Conservation (phyloP, 2,888 invertebrate species). For the Phrixothrix hirtus region DNA sequence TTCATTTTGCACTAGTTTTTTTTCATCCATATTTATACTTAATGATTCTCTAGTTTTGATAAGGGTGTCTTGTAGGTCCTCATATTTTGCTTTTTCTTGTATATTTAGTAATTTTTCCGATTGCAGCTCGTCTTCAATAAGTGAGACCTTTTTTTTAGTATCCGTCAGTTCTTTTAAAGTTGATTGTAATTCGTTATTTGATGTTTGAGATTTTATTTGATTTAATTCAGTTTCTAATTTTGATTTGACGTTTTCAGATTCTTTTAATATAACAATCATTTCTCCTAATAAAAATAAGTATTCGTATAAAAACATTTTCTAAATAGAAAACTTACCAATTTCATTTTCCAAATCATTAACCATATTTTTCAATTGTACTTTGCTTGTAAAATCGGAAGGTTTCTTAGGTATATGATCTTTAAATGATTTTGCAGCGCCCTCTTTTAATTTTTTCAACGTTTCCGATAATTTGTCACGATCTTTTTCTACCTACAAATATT, state of each 20-base stretch:
- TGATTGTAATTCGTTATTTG: slow-evolving; percentile 48
- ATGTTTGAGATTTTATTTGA: slow-evolving; percentile 33
- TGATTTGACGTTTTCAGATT: slow-evolving; percentile 59
- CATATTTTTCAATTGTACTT: slow-evolving; percentile 78
- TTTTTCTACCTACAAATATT: slow-evolving; percentile 60
- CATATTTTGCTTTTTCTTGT: slow-evolving; percentile 60
- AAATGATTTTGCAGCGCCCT: slow-evolving; percentile 67
- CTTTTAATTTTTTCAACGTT: slow-evolving; percentile 67
- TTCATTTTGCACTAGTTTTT: slow-evolving; percentile 58
- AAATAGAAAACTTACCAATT: slow-evolving; percentile 62
- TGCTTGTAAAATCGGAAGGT: slow-evolving; percentile 72
- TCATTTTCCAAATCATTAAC: slow-evolving; percentile 87
- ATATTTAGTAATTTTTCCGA: slow-evolving; percentile 60
- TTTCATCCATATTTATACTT: slow-evolving; percentile 67
- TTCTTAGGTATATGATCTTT: slow-evolving; percentile 74
- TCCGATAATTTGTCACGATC: slow-evolving; percentile 69
- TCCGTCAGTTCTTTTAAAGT: slow-evolving; percentile 56
- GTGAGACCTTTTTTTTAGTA: slow-evolving; percentile 59
- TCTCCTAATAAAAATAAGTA: slow-evolving; percentile 56
- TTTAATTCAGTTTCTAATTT: slow-evolving; percentile 57
- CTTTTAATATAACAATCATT: slow-evolving; percentile 65
- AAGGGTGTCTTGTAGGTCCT: slow-evolving; percentile 57
- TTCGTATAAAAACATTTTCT: background rate
- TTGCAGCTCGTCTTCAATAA: slow-evolving; percentile 59
- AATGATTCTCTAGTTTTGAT: slow-evolving; percentile 55